Percentiles rank a stretch among this genome's conserved stretches.
phyloP scores from a whole-genome alignment of 2,888 invertebrate genomes.

The Agrotis clavis region DNA sequence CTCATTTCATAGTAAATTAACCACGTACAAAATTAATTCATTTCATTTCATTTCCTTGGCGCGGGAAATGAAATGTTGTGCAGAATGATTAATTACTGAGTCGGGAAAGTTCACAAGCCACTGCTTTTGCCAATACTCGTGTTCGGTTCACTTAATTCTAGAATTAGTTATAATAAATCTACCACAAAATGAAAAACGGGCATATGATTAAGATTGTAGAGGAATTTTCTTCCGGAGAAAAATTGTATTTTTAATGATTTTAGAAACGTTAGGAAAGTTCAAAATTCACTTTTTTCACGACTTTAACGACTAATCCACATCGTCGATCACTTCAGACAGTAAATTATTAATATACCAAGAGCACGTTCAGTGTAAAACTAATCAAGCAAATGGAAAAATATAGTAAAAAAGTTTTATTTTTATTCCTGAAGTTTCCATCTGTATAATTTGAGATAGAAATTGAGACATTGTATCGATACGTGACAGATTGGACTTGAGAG shows the following conservation, averaged over 20 bases:
- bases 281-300: too few relatives aligned
- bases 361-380: slow-evolving; percentile 32
- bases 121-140: neutral
- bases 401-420: slow-evolving; percentile 17
- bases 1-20: slow-evolving; percentile 21
- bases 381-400: slow-evolving; percentile 50
- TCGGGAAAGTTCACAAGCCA: neutral
- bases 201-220: neutral
- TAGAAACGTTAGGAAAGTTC: too few relatives aligned
- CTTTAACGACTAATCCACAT: slow-evolving; percentile 16
- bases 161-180: slow-evolving; percentile 23
- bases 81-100: slow-evolving; percentile 20
- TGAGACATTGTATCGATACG: neutral
- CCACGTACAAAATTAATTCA: slow-evolving; percentile 22
- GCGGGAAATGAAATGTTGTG: slow-evolving; percentile 27
- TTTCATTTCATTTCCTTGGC: slow-evolving; percentile 8
- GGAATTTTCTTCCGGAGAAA: too few relatives aligned
- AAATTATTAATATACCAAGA: slow-evolving; percentile 32
- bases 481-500: slow-evolving; percentile 9
- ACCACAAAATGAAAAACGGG: slow-evolving; percentile 12
- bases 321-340: slow-evolving; percentile 7
- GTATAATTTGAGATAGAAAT: neutral
- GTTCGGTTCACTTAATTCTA: neutral
- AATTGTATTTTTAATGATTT: too few relatives aligned
- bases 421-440: neutral